Conservation (phyloP, 1,140 invertebrate genomes). For the Elymnias hypermnestra region DNA sequence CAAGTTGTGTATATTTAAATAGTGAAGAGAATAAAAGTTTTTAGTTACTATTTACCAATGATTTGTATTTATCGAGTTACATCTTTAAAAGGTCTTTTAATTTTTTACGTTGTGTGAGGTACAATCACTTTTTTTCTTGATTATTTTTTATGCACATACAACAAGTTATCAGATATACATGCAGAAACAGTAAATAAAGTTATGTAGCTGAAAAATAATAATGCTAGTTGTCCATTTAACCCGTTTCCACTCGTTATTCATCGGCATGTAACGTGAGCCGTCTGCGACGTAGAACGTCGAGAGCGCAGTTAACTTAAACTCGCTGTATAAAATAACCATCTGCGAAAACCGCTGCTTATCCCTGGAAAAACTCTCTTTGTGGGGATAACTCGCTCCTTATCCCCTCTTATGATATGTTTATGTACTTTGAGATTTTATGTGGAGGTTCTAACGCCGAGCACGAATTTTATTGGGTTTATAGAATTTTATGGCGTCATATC, state of each 20-base stretch:
- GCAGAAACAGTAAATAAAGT: background rate
- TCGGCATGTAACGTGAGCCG: slow-evolving; percentile 17
- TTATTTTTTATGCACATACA: background rate
- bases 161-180: too few species aligned
- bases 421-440: slow-evolving; percentile 75
- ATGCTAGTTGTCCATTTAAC: too few species aligned
- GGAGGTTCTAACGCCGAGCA: slow-evolving; percentile 71
- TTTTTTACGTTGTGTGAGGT: too few species aligned
- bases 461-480: slow-evolving; percentile 75
- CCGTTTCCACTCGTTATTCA: slow-evolving; percentile 10
- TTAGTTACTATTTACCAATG: too few species aligned
- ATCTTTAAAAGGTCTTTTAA: too few species aligned
- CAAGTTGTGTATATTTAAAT: too few species aligned
- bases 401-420: slow-evolving; percentile 75
- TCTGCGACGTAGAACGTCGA: slow-evolving; percentile 42
- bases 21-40: too few species aligned
- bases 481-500: slow-evolving; percentile 70
- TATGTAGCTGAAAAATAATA: too few species aligned
- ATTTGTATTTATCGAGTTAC: too few species aligned
- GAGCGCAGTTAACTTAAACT: slow-evolving; percentile 59
- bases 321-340: slow-evolving; percentile 75
- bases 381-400: slow-evolving; percentile 65
- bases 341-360: slow-evolving; percentile 63
- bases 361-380: slow-evolving; percentile 67
- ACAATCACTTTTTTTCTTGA: too few species aligned